Conservation (phyloP, 2,888 invertebrate genomes). For the Corbicula japonica region DNA sequence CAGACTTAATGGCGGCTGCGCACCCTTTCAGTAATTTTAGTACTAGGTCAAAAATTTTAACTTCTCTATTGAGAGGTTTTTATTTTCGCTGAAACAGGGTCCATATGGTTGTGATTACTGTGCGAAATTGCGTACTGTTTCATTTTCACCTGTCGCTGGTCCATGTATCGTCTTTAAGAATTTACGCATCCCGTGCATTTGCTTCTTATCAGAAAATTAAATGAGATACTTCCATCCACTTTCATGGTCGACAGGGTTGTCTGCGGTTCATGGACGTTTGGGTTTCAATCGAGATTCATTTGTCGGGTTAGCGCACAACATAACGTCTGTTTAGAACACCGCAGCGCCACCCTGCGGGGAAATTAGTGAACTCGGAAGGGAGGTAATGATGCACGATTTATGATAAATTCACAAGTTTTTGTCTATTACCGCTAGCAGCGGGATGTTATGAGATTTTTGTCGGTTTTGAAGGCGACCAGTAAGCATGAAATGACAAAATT, state of each 20-base stretch:
- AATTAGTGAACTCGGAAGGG: conserved; percentile 22
- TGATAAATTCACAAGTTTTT: conserved; percentile 39
- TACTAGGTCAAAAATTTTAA: too few species aligned
- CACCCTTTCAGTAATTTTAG: too few species aligned
- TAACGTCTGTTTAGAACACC: conserved; percentile 25
- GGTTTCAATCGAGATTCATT: conserved; percentile 38
- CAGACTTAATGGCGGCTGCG: too few species aligned
- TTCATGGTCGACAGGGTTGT: conserved; percentile 19
- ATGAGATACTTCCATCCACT: conserved; percentile 28
- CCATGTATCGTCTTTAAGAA: too few species aligned
- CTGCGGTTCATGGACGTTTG: conserved; percentile 15
- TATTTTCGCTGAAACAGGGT: too few species aligned
- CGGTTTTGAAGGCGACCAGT: conserved; percentile 14
- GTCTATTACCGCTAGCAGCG: conserved; percentile 27
- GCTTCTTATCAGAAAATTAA: too few species aligned
- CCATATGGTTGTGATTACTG: too few species aligned
- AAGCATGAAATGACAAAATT: conserved; percentile 53
- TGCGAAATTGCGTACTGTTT: too few species aligned
- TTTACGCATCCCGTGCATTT: too few species aligned
- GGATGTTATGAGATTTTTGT: conserved; percentile 25
- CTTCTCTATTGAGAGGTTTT: too few species aligned
- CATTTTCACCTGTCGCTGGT: too few species aligned
- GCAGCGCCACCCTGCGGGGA: conserved; percentile 33
- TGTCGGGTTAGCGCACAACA: conserved; percentile 38
- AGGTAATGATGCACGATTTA: conserved; percentile 36